Base-by-base conservation (phyloP, 2,113 vertebrate genomes). In the Elgaria multicarinata region DNA sequence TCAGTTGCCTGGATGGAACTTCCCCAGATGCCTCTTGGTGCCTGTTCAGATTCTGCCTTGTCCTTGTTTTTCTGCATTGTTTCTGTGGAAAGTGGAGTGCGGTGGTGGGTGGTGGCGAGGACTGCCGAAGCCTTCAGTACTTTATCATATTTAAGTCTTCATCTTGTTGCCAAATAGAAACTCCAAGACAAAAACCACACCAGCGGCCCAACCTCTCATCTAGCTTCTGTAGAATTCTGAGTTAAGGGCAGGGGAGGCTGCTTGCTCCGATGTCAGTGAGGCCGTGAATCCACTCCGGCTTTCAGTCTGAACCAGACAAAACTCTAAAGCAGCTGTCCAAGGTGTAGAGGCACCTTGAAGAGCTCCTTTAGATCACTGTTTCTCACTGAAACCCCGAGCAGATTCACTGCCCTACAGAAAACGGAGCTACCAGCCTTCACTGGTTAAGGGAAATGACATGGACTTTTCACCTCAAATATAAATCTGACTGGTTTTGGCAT, bases 71-170 rank as follows among this genome's bases (percentile, higher is more conserved):
- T 0, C 50, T 83, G 62, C 58, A 67, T 26, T n/a, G 67, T 39
- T 93, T 93, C 89, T 92, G 86, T 62, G 67, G 67, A 75, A 76
- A 74, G 6, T 33, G 13, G 71, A 71, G 67, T n/a, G n/a, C n/a
- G n/a, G n/a, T n/a, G n/a, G n/a, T n/a, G n/a, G n/a, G n/a, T n/a
- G n/a, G n/a, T n/a, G 80, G 74, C 62, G 46, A 4, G 50, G 31
- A 78, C 3, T 62, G 84, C 81, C 88, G 87, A 89, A 78, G 72
- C 1, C 5, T 1, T 36, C 0, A 89, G 66, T 50, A 42, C 62
- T 93, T 87, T 87, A 76, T 80, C 55, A 82, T 81, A 62, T 93
- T 88, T 91, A 93, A 83, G 66, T 85, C 50, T 26, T 81, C n/a
- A 24, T 88, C 74, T 58, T 80, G 87, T 76, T 53, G 79, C 50